Evolutionary conservation across 2,888 invertebrate species (phyloP).

Genomic region (Platerodrilus igneus): DNA sequence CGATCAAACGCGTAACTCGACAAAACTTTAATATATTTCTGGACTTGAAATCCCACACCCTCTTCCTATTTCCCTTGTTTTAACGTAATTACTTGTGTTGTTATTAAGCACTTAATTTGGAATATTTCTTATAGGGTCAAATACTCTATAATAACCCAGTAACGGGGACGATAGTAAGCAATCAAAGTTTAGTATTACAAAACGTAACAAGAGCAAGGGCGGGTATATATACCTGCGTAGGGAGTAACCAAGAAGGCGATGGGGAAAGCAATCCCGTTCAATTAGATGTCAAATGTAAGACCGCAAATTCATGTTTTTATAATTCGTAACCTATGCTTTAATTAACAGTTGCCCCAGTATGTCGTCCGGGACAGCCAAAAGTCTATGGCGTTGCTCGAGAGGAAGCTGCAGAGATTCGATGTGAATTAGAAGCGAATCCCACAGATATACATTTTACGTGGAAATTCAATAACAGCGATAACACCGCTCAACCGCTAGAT

Average conservation of each 20-base stretch:
- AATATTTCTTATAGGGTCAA: slow-evolving; percentile 69
- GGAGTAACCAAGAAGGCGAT: slow-evolving; percentile 82
- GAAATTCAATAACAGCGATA: slow-evolving; percentile 68
- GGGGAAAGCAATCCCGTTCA: slow-evolving; percentile 82
- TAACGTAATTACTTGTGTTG: no score
- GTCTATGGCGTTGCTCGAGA: slow-evolving; percentile 70
- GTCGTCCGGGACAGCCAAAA: slow-evolving; percentile 63
- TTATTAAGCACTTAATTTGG: no score
- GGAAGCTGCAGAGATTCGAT: slow-evolving; percentile 64
- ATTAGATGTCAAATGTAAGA: slow-evolving; percentile 81
- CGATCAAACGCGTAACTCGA: no score
- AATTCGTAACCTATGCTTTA: no score
- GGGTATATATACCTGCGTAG: slow-evolving; percentile 83
- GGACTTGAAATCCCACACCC: no score
- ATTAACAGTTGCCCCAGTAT: slow-evolving; percentile 65
- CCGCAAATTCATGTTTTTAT: no score
- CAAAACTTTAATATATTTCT: no score
- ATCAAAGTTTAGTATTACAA: slow-evolving; percentile 84
- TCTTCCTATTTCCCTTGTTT: no score
- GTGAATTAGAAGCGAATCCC: slow-evolving; percentile 73
- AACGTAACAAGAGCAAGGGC: slow-evolving; percentile 70
- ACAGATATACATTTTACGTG: slow-evolving; percentile 62
- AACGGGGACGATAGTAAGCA: slow-evolving; percentile 78
- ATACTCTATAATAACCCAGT: slow-evolving; percentile 75
- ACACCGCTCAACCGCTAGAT: slow-evolving; percentile 59